A percentile compares a stretch with the other conserved stretches of the same genome.
phyloP scores from a whole-genome alignment of 2,797 vertebrate species.

The Sebastes hubbsi region DNA sequence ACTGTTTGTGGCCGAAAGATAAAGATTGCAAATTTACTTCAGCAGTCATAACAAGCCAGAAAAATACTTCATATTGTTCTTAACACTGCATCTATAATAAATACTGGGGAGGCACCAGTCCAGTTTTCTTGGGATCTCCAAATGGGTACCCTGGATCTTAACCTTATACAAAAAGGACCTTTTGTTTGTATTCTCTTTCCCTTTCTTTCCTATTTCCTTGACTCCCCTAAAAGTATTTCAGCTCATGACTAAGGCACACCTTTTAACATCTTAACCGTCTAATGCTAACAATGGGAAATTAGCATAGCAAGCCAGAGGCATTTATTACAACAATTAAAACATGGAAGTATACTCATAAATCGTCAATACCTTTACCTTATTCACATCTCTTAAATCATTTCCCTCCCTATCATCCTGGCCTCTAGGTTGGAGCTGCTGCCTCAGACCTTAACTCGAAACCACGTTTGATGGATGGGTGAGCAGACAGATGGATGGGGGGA shows the following conservation, averaged over 20 bases:
- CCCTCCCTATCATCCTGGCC: background rate
- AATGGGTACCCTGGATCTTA: background rate
- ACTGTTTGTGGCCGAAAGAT: background rate
- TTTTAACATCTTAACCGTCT: background rate
- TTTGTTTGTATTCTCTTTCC: background rate
- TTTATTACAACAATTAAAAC: background rate
- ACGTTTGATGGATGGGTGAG: conserved; percentile 71
- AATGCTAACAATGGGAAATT: background rate
- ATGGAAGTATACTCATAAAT: background rate
- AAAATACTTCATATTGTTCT: background rate
- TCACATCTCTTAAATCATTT: conserved; percentile 14
- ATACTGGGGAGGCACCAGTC: background rate
- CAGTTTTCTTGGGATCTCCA: background rate
- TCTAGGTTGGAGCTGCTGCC: conserved; percentile 29
- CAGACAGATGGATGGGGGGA: conserved; percentile 70
- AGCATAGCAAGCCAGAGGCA: background rate
- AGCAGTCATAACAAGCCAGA: background rate
- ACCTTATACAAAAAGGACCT: background rate
- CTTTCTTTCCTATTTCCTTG: background rate
- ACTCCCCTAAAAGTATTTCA: background rate
- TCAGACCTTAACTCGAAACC: conserved; percentile 56
- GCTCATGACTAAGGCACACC: background rate
- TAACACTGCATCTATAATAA: background rate
- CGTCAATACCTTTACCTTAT: conserved; percentile 1
- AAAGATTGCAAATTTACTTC: background rate